Evolutionary conservation across 1,140 invertebrate genomes (phyloP), one percentile per base, ranked within the genome.

Genomic region (Plectus sambesii): DNA sequence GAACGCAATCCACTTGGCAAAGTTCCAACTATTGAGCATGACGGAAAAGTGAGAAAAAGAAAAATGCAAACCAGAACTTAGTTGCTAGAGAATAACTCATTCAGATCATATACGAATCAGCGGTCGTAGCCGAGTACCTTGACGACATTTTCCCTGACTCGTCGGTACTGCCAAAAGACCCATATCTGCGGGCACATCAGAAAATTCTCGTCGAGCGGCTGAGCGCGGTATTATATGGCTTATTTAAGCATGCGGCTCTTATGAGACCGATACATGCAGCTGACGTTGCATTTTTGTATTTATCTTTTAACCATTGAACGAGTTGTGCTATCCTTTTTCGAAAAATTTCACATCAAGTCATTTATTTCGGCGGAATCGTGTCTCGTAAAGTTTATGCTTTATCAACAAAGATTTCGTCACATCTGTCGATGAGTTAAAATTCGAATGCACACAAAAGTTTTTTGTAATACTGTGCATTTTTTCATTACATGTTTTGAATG

Each of bases 141-240:
- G 73, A 75, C 49, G 69, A 74, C 2, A 49, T 65, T 3, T 72
- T 65, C 52, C 63, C 67, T 2, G 52, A 66, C 0, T 47, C 56
- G 15, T 59, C 52, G 26, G 58, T 74, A 1, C 60, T 63, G 15
- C 64, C 72, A 3, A 49, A 38, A 22, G 72, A 74, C 42, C 66
- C 72, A 1, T 73, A 69, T 45, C 44, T 48, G 15, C 59, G 56
- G 43, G 73, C 73, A 2, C 58, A 59, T 26, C 70, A 74, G 20
- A 66, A 67, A 35, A 64, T 73, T 26, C 53, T 73, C 5, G 36
- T 69, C 8, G 69, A 57, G 26, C 46, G 55, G 36, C 35, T 57
- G 12, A 44, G 46, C 9, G 35, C 43, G 20, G 43, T 55, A 5
- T n/a, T n/a, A n/a, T n/a, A n/a, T n/a, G n/a, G n/a, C n/a, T n/a